These are phyloP conservation scores for Lasiurus borealis DNA, from an alignment of 2,113 vertebrate genomes.

Conservation along the genomic window DNA sequence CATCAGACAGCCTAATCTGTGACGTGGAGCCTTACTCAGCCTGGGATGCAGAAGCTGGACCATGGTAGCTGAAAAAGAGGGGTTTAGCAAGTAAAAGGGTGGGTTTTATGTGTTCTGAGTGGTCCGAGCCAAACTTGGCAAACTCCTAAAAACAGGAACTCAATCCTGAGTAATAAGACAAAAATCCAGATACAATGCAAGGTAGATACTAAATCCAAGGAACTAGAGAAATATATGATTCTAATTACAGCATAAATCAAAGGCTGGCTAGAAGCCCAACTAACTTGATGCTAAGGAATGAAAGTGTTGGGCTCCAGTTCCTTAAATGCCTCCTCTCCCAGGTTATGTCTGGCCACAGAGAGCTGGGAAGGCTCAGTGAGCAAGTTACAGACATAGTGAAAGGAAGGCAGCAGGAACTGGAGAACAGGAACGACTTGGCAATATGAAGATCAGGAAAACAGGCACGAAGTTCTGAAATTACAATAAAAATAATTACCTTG, in stretches of 20 bases:
- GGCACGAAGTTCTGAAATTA: not conserved
- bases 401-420: not conserved
- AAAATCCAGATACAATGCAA: not conserved
- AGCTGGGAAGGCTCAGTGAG: not conserved
- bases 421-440: not conserved
- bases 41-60: not conserved
- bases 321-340: not conserved
- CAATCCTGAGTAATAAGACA: not conserved
- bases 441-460: not conserved
- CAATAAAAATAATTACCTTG: not conserved
- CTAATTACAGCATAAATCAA: conserved; percentile 12
- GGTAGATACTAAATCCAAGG: not conserved
- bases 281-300: not conserved
- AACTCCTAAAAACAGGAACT: not conserved
- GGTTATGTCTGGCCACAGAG: not conserved
- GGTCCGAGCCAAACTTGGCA: not conserved
- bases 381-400: not conserved
- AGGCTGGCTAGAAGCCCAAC: not conserved
- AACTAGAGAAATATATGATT: not conserved
- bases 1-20: not conserved
- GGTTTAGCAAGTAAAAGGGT: not conserved
- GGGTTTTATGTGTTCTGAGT: not conserved
- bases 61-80: not conserved
- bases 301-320: not conserved
- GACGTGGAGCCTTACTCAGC: not conserved